Percentiles rank a stretch among this genome's conserved stretches.
Conservation (phyloP, 2,797 vertebrate genomes). For the Acridotheres tristis region DNA sequence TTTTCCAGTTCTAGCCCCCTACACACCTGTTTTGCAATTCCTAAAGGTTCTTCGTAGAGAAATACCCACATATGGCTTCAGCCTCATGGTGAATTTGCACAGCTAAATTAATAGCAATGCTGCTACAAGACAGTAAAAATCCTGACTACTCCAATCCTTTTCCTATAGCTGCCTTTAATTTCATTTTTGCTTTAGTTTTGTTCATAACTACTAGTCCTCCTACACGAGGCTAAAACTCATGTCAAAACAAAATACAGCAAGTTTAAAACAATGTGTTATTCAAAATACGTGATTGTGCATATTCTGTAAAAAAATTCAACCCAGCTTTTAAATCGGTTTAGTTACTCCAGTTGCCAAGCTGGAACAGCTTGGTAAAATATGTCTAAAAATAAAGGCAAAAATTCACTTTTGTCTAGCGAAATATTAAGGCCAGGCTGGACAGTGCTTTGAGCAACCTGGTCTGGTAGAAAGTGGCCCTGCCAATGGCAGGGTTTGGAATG, state of each 20-base stretch:
- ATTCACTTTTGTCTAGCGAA: neutral
- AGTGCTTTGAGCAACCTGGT: neutral
- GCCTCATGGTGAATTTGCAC: neutral
- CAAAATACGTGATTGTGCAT: neutral
- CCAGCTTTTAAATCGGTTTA: neutral
- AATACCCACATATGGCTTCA: neutral
- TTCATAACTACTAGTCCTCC: neutral
- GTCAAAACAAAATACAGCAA: neutral
- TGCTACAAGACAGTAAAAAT: neutral
- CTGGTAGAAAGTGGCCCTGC: neutral
- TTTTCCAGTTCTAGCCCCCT: neutral
- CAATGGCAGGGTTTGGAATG: neutral
- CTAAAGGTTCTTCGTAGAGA: neutral
- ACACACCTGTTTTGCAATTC: neutral
- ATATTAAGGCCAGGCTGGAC: neutral
- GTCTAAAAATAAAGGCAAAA: neutral
- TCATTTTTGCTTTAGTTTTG: neutral
- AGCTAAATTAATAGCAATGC: neutral
- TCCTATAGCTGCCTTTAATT: neutral
- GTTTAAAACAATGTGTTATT: neutral
- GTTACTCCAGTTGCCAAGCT: neutral
- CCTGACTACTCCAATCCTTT: neutral
- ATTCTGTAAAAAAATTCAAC: neutral
- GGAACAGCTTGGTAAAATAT: neutral
- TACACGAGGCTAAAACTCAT: fast-evolving